A percentile compares a stretch with the other conserved stretches of the same genome.
These are phyloP conservation scores for Delia radicum DNA, from an alignment of 1,140 invertebrate species.

Conservation along the genomic window DNA sequence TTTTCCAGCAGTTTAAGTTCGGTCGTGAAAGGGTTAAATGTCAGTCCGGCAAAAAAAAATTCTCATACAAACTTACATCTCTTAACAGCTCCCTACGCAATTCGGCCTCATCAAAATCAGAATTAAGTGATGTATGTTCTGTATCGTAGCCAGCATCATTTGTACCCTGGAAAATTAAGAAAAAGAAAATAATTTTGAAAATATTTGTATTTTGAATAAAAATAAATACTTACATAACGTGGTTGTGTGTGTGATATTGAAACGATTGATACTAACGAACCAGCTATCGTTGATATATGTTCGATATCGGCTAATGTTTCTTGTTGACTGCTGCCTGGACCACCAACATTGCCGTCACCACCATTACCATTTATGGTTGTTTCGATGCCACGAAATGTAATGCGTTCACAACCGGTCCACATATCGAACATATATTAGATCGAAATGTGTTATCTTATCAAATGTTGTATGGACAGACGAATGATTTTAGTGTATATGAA, in stretches of 20 bases:
- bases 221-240: conserved; percentile 42
- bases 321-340: conserved; percentile 49
- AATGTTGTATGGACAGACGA: not conserved
- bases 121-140: conserved; percentile 74
- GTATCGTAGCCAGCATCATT: conserved; percentile 70
- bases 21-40: too few species aligned
- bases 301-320: conserved; percentile 54
- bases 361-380: conserved; percentile 28
- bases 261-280: conserved; percentile 64
- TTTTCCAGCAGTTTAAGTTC: too few species aligned
- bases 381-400: conserved; percentile 40
- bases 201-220: not conserved
- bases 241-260: conserved; percentile 61
- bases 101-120: conserved; percentile 75
- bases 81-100: conserved; percentile 72
- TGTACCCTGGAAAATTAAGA: conserved; percentile 41
- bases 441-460: not conserved
- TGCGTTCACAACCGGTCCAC: conserved; percentile 28
- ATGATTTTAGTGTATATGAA: not conserved
- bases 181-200: not conserved
- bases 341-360: conserved; percentile 32
- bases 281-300: conserved; percentile 66
- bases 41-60: too few species aligned
- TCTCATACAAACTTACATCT: conserved; percentile 71
- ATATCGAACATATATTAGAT: conserved; percentile 10